Conservation (phyloP, 30 jellyfish, hydroid and myxozoan genomes). For the Rhopilema esculentum region DNA sequence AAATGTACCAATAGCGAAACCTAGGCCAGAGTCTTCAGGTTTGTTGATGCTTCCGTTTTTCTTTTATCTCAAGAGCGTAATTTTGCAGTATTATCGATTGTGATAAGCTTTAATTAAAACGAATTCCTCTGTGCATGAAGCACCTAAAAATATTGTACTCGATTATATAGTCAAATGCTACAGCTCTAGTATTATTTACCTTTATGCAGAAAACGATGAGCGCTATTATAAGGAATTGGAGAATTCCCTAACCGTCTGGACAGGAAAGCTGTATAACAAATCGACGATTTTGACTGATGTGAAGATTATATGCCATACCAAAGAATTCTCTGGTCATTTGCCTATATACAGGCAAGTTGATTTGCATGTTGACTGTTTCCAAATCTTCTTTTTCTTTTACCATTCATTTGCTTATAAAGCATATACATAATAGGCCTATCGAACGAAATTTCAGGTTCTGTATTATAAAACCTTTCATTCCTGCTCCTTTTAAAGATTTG, state of each 20-base stretch:
- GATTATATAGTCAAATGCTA: neutral
- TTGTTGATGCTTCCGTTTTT: too few species aligned
- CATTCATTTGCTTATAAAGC: too few species aligned
- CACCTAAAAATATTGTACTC: neutral
- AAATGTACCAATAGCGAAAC: neutral
- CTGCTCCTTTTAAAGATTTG: too few species aligned
- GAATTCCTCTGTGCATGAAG: too few species aligned
- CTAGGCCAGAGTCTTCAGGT: neutral
- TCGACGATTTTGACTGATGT: slow-evolving; percentile 30
- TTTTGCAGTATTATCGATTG: neutral
- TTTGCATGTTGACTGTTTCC: neutral
- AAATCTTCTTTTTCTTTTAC: too few species aligned
- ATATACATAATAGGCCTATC: too few species aligned
- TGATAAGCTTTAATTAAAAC: neutral
- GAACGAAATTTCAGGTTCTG: too few species aligned
- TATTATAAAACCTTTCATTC: too few species aligned
- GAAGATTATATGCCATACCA: slow-evolving; percentile 20
- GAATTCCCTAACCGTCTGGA: slow-evolving; percentile 12
- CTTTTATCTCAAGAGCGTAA: too few species aligned
- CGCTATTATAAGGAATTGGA: neutral
- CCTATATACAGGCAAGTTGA: slow-evolving; percentile 9
- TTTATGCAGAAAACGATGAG: neutral
- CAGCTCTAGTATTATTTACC: neutral
- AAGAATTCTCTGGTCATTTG: neutral
- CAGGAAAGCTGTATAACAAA: slow-evolving; percentile 34